A percentile compares a stretch with the other conserved stretches of the same genome.
Conservation (phyloP, 2,113 vertebrate genomes). For the Carettochelys insculpta region DNA sequence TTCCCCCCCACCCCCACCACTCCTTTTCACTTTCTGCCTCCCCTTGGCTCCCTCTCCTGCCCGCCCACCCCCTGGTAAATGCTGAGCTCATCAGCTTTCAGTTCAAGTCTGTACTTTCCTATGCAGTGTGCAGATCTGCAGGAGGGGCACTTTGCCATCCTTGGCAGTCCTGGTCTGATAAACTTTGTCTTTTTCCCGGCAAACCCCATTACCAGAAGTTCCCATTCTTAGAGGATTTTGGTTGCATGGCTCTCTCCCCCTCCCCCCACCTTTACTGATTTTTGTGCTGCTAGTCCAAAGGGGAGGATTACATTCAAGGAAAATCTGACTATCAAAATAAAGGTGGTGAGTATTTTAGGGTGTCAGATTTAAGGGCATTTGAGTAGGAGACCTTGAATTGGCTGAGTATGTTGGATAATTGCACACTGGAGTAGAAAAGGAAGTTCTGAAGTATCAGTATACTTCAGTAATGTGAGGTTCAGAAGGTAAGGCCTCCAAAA, state of each 20-base stretch:
- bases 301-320: neutral
- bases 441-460: too few relatives aligned
- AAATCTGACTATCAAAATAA: too few relatives aligned
- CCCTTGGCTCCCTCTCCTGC: neutral
- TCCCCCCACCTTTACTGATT: too few relatives aligned
- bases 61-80: neutral
- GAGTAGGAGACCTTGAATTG: too few relatives aligned
- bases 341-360: too few relatives aligned
- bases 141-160: too few relatives aligned
- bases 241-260: neutral
- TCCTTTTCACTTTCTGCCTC: neutral
- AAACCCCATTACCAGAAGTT: neutral
- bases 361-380: too few relatives aligned
- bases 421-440: too few relatives aligned
- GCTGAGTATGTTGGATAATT: too few relatives aligned
- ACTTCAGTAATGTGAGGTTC: neutral
- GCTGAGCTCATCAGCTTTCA: accelerated
- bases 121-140: too few relatives aligned
- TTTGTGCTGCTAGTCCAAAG: accelerated
- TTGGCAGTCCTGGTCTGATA: neutral
- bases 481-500: neutral
- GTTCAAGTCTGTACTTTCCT: neutral
- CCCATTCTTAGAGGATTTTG: neutral
- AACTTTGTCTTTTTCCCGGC: neutral
- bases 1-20: too few relatives aligned